Conservation (phyloP, 2,797 vertebrate genomes). For the Fratercula arctica region DNA sequence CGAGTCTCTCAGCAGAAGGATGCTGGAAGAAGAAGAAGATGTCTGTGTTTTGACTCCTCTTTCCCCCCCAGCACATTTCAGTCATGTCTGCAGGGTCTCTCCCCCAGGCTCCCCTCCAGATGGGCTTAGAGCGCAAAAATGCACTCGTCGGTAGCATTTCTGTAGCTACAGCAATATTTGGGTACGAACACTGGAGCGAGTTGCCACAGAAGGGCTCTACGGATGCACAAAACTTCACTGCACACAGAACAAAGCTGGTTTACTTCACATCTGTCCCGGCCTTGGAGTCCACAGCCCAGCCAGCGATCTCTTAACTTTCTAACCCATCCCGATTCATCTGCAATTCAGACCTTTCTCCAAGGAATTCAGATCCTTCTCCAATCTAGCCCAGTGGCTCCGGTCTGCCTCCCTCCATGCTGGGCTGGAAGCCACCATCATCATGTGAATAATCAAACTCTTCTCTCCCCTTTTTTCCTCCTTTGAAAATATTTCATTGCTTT, state of each 20-base stretch:
- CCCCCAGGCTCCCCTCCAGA: not conserved
- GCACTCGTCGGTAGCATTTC: rapidly evolving
- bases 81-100: not conserved
- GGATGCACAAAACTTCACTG: not conserved
- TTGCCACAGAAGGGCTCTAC: not conserved
- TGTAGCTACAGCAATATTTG: rapidly evolving
- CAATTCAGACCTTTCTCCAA: not conserved
- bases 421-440: not conserved
- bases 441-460: not conserved
- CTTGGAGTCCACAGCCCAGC: not conserved
- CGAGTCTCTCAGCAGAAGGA: not conserved
- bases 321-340: not conserved
- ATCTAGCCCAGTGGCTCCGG: not conserved
- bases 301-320: rapidly evolving
- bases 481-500: not conserved
- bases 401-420: not conserved
- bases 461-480: not conserved
- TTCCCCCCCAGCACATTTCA: not conserved
- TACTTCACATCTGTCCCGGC: not conserved
- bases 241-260: not conserved
- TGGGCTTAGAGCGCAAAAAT: not conserved
- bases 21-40: not conserved
- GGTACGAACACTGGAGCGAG: not conserved
- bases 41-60: not conserved
- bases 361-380: not conserved